Evolutionary conservation across 2,113 vertebrate genomes (phyloP).

Genomic region (Promerops cafer): DNA sequence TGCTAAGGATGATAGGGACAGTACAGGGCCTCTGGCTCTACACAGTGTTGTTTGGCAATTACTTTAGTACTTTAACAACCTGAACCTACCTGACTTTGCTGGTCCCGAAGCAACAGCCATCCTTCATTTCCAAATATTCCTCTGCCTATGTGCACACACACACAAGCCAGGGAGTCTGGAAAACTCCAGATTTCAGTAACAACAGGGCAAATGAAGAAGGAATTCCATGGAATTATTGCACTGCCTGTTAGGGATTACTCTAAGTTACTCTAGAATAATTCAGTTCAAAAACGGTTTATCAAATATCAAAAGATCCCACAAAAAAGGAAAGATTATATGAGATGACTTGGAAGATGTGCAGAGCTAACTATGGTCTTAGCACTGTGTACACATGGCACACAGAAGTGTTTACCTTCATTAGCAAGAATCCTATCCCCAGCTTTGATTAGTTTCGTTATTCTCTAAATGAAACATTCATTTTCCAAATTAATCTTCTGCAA

Average conservation of each 20-base stretch:
- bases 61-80: background rate
- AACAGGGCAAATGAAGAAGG: background rate
- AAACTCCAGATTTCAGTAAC: background rate
- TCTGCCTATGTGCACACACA: too few relatives aligned
- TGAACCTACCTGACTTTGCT: background rate
- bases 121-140: background rate
- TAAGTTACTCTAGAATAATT: background rate
- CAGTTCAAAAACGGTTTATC: background rate
- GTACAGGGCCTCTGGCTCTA: background rate
- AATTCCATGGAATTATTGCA: background rate
- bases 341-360: background rate
- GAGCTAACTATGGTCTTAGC: background rate
- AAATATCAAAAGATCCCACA: background rate
- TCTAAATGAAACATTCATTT: background rate
- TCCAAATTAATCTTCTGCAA: background rate
- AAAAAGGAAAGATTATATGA: background rate
- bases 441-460: background rate
- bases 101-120: background rate
- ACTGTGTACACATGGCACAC: background rate
- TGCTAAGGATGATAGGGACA: background rate
- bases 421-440: background rate
- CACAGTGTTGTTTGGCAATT: background rate
- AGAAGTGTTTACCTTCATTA: background rate
- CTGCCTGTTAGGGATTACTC: background rate
- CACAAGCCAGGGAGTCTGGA: rapidly evolving